Conservation (phyloP, 2,888 invertebrate species). For the Polydrusus cervinus region DNA sequence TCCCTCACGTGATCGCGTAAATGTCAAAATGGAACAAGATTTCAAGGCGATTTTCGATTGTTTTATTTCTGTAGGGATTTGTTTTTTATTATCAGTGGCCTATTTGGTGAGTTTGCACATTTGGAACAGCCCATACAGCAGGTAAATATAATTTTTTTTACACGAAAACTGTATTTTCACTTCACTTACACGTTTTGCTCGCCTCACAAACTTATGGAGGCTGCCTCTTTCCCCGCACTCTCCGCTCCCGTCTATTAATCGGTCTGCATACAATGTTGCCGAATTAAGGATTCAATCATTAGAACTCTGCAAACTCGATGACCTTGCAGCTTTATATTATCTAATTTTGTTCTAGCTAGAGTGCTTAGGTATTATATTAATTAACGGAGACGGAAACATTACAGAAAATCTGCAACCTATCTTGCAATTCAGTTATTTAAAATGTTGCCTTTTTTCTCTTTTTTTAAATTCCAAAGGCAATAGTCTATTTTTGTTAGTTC, state of each 20-base stretch:
- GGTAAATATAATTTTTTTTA: conserved; percentile 72
- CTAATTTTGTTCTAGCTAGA: no score
- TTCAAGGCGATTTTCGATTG: conserved; percentile 71
- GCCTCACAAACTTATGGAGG: conserved; percentile 46
- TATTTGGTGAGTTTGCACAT: conserved; percentile 93
- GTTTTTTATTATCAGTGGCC: conserved; percentile 83
- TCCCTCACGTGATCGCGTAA: conserved; percentile 56
- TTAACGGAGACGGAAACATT: no score
- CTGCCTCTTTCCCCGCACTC: conserved; percentile 52
- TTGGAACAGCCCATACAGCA: conserved; percentile 85
- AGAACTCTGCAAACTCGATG: not conserved
- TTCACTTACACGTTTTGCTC: conserved; percentile 45
- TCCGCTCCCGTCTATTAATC: conserved; percentile 17
- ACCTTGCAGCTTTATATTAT: not conserved
- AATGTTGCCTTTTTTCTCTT: no score
- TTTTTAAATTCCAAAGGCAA: no score
- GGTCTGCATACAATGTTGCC: conserved; percentile 42
- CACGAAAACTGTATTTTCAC: conserved; percentile 24
- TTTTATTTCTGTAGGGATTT: conserved; percentile 80
- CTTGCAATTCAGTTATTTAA: no score
- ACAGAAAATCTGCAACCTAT: no score
- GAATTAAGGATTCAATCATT: conserved; percentile 14
- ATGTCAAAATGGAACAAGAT: conserved; percentile 63
- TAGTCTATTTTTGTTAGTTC: no score
- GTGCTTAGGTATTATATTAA: no score